Base-by-base conservation (phyloP, 2,113 vertebrate species). In the Picathartes gymnocephalus region DNA sequence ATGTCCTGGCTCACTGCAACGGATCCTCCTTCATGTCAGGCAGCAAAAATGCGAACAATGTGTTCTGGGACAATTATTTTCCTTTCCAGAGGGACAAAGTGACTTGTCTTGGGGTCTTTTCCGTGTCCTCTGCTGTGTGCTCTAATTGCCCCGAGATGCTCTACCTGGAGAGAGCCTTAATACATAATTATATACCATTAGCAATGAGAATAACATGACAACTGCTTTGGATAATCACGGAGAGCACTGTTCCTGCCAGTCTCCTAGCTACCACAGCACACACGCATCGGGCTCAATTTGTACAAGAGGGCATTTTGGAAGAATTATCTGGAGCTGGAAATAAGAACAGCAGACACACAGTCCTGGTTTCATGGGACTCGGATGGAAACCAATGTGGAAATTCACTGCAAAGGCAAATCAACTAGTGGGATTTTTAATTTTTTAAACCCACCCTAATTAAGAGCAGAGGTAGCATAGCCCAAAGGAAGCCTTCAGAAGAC, bases 101-200 rank as follows among this genome's bases (percentile, higher is more conserved):
- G 89, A 51, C 96, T 85, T 87, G 96, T 88, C 91, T 81, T 33
- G 8, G 9, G 66, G 88, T 90, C 91, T 89, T 91, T 27, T 16
- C 42, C 2, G 4, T 60, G 65, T 88, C 33, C 58, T 92, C 79
- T 81, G 86, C 92, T 57, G 65, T 31, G 71, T 44, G 87, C 76
- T 95, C 87, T 96, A 70, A 93, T 93, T 97, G 95, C 96, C 95
- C 60, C 3, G 80, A 72, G 92, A 81, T 69, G 40, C 62, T 93
- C 82, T 89, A 93, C 96, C 92, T 94, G 92, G 83, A 92, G 96
- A 90, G 95, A 83, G 76, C 87, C 95, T 91, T 94, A 96, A 93
- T 92, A 80, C 66, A 14, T 92, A 90, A 88, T 93, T 96, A 95
- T 72, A 87, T 62, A 91, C 81, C 85, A 60, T 79, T 85, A 95